phyloP scores from a whole-genome alignment of 2,888 invertebrate genomes.

The Lymantria dispar region DNA sequence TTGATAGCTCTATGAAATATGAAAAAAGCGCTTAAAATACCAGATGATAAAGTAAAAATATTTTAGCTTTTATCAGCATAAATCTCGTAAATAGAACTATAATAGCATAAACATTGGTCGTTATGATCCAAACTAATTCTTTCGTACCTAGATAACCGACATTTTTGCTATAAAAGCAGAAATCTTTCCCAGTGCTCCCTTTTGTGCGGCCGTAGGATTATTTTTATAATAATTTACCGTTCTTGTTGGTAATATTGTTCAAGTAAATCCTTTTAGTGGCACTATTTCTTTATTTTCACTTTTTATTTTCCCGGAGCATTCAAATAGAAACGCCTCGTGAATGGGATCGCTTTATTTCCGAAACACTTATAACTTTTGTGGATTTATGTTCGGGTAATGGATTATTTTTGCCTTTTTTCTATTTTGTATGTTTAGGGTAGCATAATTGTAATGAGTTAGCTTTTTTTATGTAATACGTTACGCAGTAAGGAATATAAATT shows the following conservation, averaged over 20 bases:
- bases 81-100: background rate
- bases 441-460: background rate
- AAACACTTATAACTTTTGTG: constrained; percentile 24
- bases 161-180: constrained; percentile 35
- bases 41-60: too few relatives aligned
- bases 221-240: constrained; percentile 52
- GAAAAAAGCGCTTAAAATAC: too few relatives aligned
- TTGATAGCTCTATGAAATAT: too few relatives aligned
- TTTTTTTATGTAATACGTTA: background rate
- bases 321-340: constrained; percentile 29
- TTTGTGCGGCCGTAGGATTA: constrained; percentile 41
- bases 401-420: constrained; percentile 16
- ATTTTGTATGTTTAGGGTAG: background rate
- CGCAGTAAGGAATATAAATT: background rate
- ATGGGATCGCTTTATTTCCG: constrained; percentile 25
- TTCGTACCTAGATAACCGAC: constrained; percentile 16
- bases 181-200: constrained; percentile 39
- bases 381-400: constrained; percentile 21
- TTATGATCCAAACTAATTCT: constrained; percentile 27
- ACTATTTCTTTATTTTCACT: constrained; percentile 35
- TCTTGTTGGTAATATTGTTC: constrained; percentile 39
- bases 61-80: background rate
- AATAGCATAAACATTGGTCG: constrained; percentile 11
- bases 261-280: constrained; percentile 42
- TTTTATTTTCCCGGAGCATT: constrained; percentile 32